Evolutionary conservation across 2,113 vertebrate genomes (phyloP).

Genomic region (Phaethon lepturus): DNA sequence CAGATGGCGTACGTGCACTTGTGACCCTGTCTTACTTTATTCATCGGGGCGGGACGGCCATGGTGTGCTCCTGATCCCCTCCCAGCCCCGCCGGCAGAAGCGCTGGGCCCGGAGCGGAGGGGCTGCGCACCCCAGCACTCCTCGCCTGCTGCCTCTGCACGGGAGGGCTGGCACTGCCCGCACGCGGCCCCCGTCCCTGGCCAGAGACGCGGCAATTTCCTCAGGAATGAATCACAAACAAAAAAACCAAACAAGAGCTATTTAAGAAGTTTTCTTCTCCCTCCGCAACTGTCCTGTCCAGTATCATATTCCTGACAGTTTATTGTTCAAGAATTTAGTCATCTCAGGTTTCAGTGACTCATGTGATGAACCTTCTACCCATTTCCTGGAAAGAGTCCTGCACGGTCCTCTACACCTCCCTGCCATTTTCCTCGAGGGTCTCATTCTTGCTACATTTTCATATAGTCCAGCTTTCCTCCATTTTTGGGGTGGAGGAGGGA

Average conservation of each 20-base stretch:
- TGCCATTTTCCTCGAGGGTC: neutral
- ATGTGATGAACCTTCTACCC: conserved; percentile 44
- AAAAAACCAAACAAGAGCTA: neutral
- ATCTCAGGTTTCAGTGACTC: conserved; percentile 61
- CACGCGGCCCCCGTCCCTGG: neutral
- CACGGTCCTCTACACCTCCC: neutral
- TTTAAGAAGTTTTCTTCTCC: conserved; percentile 31
- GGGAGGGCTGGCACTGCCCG: neutral
- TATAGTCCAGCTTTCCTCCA: neutral
- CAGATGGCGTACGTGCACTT: neutral
- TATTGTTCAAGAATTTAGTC: conserved; percentile 52
- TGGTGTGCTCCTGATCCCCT: neutral
- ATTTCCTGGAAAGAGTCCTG: conserved; percentile 53
- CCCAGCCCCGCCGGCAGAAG: neutral
- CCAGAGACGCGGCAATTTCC: conserved; percentile 30
- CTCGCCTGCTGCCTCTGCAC: neutral
- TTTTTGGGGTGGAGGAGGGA: neutral
- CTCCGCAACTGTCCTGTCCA: neutral
- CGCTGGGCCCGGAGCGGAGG: neutral
- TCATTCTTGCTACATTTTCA: neutral
- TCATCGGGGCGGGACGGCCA: neutral
- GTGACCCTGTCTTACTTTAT: neutral
- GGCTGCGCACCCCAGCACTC: neutral
- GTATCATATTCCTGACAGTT: conserved; percentile 56
- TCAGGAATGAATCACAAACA: conserved; percentile 31